Conservation (phyloP, 1,140 invertebrate species). For the Capitella teleta region DNA sequence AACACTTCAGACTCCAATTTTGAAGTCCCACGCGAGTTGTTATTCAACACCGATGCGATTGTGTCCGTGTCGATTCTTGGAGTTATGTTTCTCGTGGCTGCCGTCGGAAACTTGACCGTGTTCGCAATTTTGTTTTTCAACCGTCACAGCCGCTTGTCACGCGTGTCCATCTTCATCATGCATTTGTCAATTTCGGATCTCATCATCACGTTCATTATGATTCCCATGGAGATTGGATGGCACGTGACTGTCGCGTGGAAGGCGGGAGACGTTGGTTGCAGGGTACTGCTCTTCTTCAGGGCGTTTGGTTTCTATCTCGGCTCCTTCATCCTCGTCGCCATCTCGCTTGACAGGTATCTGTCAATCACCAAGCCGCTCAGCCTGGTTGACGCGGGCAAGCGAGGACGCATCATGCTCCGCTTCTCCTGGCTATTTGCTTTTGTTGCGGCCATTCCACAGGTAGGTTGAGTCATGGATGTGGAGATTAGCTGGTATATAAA, state of each 20-base stretch:
- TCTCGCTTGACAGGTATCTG: conserved; percentile 66
- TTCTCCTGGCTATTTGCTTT: conserved; percentile 59
- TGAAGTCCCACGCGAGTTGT: conserved; percentile 52
- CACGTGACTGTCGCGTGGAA: conserved; percentile 64
- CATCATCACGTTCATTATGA: conserved; percentile 65
- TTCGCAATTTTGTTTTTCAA: conserved; percentile 60
- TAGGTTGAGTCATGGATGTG: too few species aligned
- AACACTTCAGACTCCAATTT: too few species aligned
- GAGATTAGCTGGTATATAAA: too few species aligned
- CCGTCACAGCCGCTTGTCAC: conserved; percentile 57
- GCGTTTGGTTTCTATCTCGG: conserved; percentile 75
- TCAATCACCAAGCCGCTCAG: conserved; percentile 63
- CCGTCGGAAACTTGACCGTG: conserved; percentile 68
- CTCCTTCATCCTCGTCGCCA: conserved; percentile 67
- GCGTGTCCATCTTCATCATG: conserved; percentile 64
- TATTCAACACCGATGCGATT: conserved; percentile 65
- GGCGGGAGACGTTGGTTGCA: conserved; percentile 64
- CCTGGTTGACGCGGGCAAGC: conserved; percentile 53
- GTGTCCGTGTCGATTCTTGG: conserved; percentile 63
- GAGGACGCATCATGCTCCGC: conserved; percentile 61
- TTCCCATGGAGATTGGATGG: conserved; percentile 68
- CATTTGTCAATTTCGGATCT: conserved; percentile 66
- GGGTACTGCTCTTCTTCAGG: conserved; percentile 59
- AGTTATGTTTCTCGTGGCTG: conserved; percentile 72
- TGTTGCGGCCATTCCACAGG: conserved; percentile 63